Base-by-base conservation (phyloP, 2,113 vertebrate genomes). In the Vimba vimba region DNA sequence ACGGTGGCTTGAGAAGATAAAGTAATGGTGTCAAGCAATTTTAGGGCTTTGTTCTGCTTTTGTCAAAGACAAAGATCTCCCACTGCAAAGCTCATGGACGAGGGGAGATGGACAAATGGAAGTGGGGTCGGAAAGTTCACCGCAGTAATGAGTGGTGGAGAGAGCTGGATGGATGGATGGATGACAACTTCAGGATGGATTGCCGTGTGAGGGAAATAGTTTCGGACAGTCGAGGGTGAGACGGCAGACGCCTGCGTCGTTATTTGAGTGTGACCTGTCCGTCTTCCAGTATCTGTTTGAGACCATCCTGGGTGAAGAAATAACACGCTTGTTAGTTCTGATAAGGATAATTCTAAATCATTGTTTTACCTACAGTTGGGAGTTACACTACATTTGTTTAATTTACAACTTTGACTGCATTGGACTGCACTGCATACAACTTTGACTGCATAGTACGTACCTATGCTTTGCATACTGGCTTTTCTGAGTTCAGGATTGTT, bases 21-120 rank as follows among this genome's bases (percentile, higher is more conserved):
- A 27, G 78, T 76, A 84, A 85, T 69, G 50, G 17, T n/a, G 68
- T 84, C 43, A 64, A 88, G 84, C 66, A 50, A 27, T 77, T 85
- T 85, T 21, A 80, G 17, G 10, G 77, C 33, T 82, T 87, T 87
- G 66, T 84, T 80, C 36, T 33, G 69, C 86, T 82, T 75, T 84
- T 73, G 36, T 45, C 8, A 47, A 68, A 64, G 59, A 85, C 77
- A 85, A 76, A 75, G 36, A 66, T 69, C 69, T 85, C 83, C 83
- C 25, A 79, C 83, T 69, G 78, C 59, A 82, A 39, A 82, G 13
- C 69, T 80, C 82, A 78, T 21, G 57, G 73, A 25, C 64, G 5
- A 78, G 57, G 25, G 59, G 66, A 82, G 66, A 52, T 68, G n/a
- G 88, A 66, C 82, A 59, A 55, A 69, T 76, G 79, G 30, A 60